These are phyloP conservation scores for Poecilia velifera DNA, from an alignment of 2,797 vertebrate genomes.

Conservation along the genomic window DNA sequence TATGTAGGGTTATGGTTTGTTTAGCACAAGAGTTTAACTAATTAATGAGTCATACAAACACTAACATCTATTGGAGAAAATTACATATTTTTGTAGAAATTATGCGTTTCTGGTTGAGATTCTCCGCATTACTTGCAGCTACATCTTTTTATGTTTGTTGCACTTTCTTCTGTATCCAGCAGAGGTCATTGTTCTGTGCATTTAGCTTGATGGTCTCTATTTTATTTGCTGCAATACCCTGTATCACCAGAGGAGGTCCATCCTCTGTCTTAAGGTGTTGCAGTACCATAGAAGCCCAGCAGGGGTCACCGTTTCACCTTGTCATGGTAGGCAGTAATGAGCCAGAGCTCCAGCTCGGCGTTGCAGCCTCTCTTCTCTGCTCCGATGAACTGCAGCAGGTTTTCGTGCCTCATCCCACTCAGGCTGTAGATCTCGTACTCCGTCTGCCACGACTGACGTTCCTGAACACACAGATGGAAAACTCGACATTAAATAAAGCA, in stretches of 20 bases:
- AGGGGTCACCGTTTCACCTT: constrained; percentile 80
- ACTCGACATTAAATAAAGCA: background rate
- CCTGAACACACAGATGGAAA: constrained; percentile 70
- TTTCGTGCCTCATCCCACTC: constrained; percentile 97
- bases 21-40: background rate
- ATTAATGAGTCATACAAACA: background rate
- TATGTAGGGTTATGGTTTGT: background rate
- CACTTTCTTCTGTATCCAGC: background rate
- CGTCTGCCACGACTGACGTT: constrained; percentile 98
- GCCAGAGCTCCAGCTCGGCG: constrained; percentile 95
- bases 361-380: constrained; percentile 94
- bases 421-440: constrained; percentile 96
- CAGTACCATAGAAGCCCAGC: background rate
- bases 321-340: constrained; percentile 95
- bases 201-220: background rate
- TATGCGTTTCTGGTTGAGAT: background rate
- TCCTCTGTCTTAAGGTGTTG: background rate
- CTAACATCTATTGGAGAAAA: background rate
- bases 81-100: background rate
- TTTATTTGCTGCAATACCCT: background rate
- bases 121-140: background rate
- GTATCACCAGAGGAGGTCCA: background rate
- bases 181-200: background rate
- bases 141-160: background rate
- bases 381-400: constrained; percentile 93